Evolutionary conservation across 2,888 invertebrate genomes (phyloP).

Genomic region (Tenthredo scrophulariae): DNA sequence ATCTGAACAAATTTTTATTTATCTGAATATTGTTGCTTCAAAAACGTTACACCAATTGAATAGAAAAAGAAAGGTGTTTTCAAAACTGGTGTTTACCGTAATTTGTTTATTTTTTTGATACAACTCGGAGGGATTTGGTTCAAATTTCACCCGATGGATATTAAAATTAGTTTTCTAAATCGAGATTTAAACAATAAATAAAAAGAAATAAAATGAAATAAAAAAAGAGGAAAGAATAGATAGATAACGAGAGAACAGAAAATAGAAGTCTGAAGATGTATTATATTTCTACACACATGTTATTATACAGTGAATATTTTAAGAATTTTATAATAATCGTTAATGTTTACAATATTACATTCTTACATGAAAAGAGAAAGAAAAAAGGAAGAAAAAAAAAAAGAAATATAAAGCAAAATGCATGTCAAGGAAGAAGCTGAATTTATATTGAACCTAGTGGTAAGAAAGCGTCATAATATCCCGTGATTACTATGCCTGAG

Average conservation of each 20-base stretch:
- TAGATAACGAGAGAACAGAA: background rate
- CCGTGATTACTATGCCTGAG: too few relatives aligned
- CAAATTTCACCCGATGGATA: background rate
- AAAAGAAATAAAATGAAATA: background rate
- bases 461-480: slow-evolving; percentile 18
- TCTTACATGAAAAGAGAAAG: slow-evolving; percentile 36
- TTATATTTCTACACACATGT: slow-evolving; percentile 34
- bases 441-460: slow-evolving; percentile 46
- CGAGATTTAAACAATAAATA: background rate
- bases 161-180: background rate
- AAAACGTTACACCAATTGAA: background rate
- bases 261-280: background rate
- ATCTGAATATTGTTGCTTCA: background rate
- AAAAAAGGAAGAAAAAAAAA: slow-evolving; percentile 1
- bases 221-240: background rate
- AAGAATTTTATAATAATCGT: slow-evolving; percentile 51
- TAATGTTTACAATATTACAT: slow-evolving; percentile 52
- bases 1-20: background rate
- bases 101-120: background rate
- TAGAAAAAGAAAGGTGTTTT: background rate
- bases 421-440: background rate
- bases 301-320: slow-evolving; percentile 47
- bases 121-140: background rate
- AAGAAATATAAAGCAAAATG: slow-evolving; percentile 27
- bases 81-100: too few relatives aligned